Conservation (phyloP, 2,113 vertebrate genomes). For the Zapus hudsonius region DNA sequence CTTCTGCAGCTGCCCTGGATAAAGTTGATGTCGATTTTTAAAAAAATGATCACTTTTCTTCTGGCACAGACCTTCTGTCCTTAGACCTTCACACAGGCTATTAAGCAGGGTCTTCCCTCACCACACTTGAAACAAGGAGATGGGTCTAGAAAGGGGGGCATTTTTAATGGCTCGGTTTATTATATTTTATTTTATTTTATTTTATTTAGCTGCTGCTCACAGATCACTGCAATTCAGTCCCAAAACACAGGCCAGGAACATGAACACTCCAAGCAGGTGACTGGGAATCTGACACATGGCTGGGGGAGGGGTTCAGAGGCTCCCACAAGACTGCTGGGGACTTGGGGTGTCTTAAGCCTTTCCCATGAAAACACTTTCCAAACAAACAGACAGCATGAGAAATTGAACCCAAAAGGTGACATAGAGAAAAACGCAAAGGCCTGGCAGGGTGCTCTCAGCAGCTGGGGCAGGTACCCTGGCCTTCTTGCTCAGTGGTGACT, state of each 20-base stretch:
- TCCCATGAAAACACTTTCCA: slow-evolving; percentile 69
- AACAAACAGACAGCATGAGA: slow-evolving; percentile 62
- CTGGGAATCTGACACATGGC: slow-evolving; percentile 56
- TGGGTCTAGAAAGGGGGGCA: slow-evolving; percentile 51
- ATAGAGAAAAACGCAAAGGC: slow-evolving; percentile 60
- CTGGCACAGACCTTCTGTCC: slow-evolving; percentile 61
- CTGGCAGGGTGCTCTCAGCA: slow-evolving; percentile 37
- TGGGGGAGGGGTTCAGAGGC: slow-evolving; percentile 35
- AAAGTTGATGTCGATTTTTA: slow-evolving; percentile 67
- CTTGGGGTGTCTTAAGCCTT: slow-evolving; percentile 66
- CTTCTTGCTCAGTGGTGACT: not conserved
- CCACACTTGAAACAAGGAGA: slow-evolving; percentile 41
- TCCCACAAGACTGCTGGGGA: slow-evolving; percentile 31
- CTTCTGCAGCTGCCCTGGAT: slow-evolving; percentile 34
- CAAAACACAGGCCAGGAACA: slow-evolving; percentile 19
- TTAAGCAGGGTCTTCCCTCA: slow-evolving; percentile 68
- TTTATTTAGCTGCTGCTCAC: slow-evolving; percentile 55
- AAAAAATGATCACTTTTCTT: slow-evolving; percentile 70
- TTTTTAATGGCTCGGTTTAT: slow-evolving; percentile 59
- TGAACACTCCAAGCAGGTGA: slow-evolving; percentile 52
- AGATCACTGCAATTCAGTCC: slow-evolving; percentile 44
- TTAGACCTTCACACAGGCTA: slow-evolving; percentile 64
- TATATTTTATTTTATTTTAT: no score
- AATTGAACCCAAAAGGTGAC: slow-evolving; percentile 67
- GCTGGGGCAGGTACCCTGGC: slow-evolving; percentile 57